Conservation (phyloP, 2,888 invertebrate species). For the Drosophila buzzatii region DNA sequence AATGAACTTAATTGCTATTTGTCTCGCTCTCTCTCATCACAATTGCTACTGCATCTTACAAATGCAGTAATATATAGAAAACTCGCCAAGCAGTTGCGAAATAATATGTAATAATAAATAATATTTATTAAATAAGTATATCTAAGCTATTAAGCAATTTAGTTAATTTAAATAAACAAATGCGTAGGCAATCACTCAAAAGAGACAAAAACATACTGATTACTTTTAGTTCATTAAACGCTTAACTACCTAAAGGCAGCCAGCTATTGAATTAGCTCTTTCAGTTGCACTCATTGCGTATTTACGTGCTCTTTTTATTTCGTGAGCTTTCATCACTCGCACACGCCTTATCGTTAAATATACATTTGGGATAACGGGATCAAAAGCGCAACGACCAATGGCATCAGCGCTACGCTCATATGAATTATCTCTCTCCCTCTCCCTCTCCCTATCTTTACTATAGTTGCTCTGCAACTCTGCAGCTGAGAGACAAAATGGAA, state of each 20-base stretch:
- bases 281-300: not conserved
- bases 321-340: not conserved
- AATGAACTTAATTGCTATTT: not conserved
- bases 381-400: not conserved
- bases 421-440: not conserved
- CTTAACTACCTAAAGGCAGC: not conserved
- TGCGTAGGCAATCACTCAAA: too few species aligned
- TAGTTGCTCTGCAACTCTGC: not conserved
- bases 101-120: not conserved
- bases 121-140: too few species aligned
- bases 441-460: not conserved
- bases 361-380: slow-evolving; percentile 1
- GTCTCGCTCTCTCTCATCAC: not conserved
- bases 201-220: too few species aligned
- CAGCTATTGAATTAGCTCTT: not conserved
- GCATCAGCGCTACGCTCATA: not conserved
- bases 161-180: too few species aligned
- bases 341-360: not conserved
- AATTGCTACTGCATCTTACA: not conserved
- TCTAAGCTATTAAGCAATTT: too few species aligned
- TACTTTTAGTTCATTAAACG: not conserved
- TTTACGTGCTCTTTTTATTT: not conserved
- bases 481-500: not conserved
- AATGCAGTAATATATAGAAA: not conserved
- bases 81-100: not conserved